These are phyloP conservation scores for Octodonta nipae DNA, from an alignment of 2,888 invertebrate species.

Conservation along the genomic window DNA sequence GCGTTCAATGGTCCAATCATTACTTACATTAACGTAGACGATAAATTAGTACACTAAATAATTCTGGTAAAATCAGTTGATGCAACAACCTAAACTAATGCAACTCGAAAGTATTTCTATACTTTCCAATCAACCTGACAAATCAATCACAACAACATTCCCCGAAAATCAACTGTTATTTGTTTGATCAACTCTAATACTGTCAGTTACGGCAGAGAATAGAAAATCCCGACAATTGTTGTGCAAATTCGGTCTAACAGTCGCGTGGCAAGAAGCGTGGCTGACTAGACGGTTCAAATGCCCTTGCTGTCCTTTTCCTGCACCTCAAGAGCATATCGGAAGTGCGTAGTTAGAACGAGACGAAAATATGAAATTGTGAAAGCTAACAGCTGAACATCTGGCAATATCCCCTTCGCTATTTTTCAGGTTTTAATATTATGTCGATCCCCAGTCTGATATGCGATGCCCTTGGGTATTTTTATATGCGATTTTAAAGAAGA, in stretches of 20 bases:
- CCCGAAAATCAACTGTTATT: neutral
- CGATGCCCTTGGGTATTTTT: too few species aligned
- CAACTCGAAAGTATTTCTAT: neutral
- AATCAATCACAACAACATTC: neutral
- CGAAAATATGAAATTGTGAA: neutral
- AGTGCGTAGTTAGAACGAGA: neutral
- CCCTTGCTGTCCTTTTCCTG: neutral
- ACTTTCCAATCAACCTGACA: neutral
- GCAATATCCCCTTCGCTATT: slow-evolving; percentile 1
- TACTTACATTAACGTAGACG: too few species aligned
- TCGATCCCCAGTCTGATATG: slow-evolving; percentile 2
- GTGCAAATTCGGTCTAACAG: slow-evolving; percentile 32
- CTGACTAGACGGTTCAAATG: slow-evolving; percentile 31
- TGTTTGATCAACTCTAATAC: slow-evolving; percentile 9
- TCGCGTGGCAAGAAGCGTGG: slow-evolving; percentile 35
- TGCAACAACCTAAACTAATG: neutral
- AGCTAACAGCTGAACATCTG: slow-evolving; percentile 4
- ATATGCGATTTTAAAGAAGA: slow-evolving; percentile 2
- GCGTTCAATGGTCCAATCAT: too few species aligned
- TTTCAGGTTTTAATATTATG: neutral
- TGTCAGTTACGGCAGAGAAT: slow-evolving; percentile 32
- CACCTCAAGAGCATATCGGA: neutral
- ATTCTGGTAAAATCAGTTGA: slow-evolving; percentile 2
- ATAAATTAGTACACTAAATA: too few species aligned
- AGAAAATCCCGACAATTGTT: slow-evolving; percentile 33